Conservation (phyloP, 2,797 vertebrate genomes). For the Sus cebifrons region DNA sequence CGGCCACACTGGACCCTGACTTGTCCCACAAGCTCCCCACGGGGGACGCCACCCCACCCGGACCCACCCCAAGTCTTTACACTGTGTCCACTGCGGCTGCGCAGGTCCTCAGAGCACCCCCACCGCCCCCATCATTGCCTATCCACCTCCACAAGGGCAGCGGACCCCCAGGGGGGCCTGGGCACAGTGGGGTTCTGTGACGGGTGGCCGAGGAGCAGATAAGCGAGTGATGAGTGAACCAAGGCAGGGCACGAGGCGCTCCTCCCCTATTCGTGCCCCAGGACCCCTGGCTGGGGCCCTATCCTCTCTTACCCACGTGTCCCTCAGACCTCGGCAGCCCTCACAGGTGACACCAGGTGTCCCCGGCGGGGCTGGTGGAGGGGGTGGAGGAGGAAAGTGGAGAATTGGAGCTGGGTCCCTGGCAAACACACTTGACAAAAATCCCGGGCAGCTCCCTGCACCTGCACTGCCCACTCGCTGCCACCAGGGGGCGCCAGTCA, state of each 20-base stretch:
- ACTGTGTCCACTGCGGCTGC: fast-evolving
- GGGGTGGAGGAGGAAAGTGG: not conserved
- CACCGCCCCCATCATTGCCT: fast-evolving
- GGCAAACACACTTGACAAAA: fast-evolving
- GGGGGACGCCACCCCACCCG: not conserved
- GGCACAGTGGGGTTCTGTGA: not conserved
- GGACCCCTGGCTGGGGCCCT: not conserved
- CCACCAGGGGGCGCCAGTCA: slow-evolving; percentile 65
- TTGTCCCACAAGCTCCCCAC: fast-evolving
- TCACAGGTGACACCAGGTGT: not conserved
- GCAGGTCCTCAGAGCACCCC: too few relatives aligned
- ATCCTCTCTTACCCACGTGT: not conserved
- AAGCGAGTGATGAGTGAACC: fast-evolving
- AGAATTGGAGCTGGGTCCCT: not conserved
- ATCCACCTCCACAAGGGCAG: too few relatives aligned
- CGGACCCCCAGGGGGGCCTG: not conserved
- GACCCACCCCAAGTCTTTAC: too few relatives aligned
- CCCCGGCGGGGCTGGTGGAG: not conserved
- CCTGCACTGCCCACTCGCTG: not conserved
- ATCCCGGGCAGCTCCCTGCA: not conserved
- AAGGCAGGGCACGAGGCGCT: fast-evolving
- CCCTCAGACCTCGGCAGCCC: not conserved
- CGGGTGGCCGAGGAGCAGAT: not conserved
- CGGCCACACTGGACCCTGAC: fast-evolving
- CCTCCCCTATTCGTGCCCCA: fast-evolving